These are phyloP conservation scores for Rattus rattus DNA, from an alignment of 2,113 vertebrate genomes.

Conservation along the genomic window DNA sequence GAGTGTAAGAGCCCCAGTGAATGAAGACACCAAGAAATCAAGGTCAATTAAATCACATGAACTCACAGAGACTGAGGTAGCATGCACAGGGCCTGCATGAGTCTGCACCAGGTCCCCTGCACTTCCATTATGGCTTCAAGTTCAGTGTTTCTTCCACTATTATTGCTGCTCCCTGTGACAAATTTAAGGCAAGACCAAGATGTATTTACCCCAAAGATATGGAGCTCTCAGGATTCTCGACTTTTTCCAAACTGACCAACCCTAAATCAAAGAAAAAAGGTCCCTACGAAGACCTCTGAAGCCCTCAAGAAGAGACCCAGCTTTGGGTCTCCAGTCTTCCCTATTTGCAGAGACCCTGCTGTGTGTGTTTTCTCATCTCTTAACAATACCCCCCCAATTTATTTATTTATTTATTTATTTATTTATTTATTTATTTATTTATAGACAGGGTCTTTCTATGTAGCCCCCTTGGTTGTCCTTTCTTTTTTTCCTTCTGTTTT, in stretches of 20 bases:
- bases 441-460: too few relatives aligned
- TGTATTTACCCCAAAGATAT: background rate
- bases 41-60: background rate
- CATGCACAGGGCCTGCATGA: background rate
- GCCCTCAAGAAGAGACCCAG: background rate
- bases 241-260: background rate
- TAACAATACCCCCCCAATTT: background rate
- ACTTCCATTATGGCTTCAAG: background rate
- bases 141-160: background rate
- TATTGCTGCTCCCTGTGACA: background rate
- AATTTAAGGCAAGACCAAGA: background rate
- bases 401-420: too few relatives aligned
- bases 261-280: background rate
- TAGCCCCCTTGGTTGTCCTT: too few relatives aligned
- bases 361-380: background rate
- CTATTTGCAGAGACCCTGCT: background rate
- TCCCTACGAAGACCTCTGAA: background rate
- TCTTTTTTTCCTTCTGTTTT: too few relatives aligned
- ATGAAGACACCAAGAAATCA: background rate
- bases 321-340: background rate
- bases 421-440: too few relatives aligned
- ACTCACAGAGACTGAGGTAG: background rate
- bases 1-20: background rate
- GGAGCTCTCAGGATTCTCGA: background rate
- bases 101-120: background rate